Percentiles rank a stretch among this genome's conserved stretches.
These are phyloP conservation scores for Dynastes tityus DNA, from an alignment of 2,888 invertebrate species.

Conservation along the genomic window DNA sequence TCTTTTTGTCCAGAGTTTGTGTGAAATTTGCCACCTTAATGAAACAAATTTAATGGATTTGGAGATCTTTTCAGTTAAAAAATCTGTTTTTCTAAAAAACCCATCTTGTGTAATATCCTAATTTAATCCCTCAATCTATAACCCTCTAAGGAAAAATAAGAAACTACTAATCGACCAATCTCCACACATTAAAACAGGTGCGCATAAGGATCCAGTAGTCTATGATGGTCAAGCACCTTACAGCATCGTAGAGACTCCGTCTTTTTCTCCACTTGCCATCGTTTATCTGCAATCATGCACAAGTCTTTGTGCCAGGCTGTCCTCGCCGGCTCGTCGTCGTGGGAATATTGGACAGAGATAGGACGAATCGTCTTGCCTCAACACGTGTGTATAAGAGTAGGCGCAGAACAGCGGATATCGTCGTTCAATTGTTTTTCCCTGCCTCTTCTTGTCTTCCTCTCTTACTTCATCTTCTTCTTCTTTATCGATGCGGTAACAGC, in stretches of 20 bases:
- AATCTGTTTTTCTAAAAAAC: too few relatives aligned
- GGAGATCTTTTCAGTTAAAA: too few relatives aligned
- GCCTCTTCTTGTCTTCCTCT: not conserved
- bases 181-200: constrained; percentile 35
- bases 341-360: constrained; percentile 52
- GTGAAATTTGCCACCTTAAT: too few relatives aligned
- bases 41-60: too few relatives aligned
- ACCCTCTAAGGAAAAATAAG: too few relatives aligned
- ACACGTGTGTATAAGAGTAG: not conserved
- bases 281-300: constrained; percentile 48
- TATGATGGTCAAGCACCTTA: constrained; percentile 49
- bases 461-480: not conserved
- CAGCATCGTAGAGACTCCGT: not conserved
- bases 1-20: too few relatives aligned
- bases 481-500: not conserved
- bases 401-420: constrained; percentile 7
- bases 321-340: constrained; percentile 50
- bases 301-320: constrained; percentile 44
- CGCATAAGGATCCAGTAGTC: constrained; percentile 60
- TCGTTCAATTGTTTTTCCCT: constrained; percentile 1
- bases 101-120: too few relatives aligned
- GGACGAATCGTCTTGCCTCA: not conserved
- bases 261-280: constrained; percentile 50
- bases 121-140: too few relatives aligned
- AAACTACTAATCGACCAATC: too few relatives aligned